Evolutionary conservation across 2,888 invertebrate genomes (phyloP).

Genomic region (Amaurobius ferox): DNA sequence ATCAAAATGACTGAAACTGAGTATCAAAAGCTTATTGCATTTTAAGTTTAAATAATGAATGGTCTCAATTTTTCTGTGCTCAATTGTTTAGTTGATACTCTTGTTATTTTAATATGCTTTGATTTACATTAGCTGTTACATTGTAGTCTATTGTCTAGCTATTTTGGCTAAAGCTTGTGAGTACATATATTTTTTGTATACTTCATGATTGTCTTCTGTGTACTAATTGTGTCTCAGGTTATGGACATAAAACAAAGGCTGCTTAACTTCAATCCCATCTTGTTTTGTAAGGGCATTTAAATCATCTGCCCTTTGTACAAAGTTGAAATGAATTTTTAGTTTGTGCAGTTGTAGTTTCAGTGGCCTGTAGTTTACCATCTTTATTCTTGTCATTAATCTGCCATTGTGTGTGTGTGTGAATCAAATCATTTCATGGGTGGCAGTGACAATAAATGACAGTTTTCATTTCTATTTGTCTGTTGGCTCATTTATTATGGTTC

Average conservation of each 20-base stretch:
- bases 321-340: constrained; percentile 53
- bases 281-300: constrained; percentile 42
- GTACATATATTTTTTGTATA: constrained; percentile 60
- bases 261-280: constrained; percentile 44
- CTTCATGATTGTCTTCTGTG: constrained; percentile 55
- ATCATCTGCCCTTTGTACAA: constrained; percentile 51
- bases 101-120: constrained; percentile 15
- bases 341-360: constrained; percentile 58
- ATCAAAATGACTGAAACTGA: constrained; percentile 13
- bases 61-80: constrained; percentile 16
- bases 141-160: constrained; percentile 52
- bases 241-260: constrained; percentile 60
- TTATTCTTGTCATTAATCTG: constrained; percentile 63
- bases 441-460: constrained; percentile 66
- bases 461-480: constrained; percentile 52
- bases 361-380: constrained; percentile 65
- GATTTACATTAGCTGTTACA: constrained; percentile 31
- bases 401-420: constrained; percentile 53
- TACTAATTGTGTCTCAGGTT: constrained; percentile 66
- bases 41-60: not conserved
- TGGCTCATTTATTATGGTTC: not conserved
- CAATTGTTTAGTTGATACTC: constrained; percentile 36
- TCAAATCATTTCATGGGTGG: constrained; percentile 62
- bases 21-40: constrained; percentile 3
- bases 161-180: constrained; percentile 46